Evolutionary conservation across 2,113 vertebrate genomes (phyloP).

Genomic region (Channa maculata): DNA sequence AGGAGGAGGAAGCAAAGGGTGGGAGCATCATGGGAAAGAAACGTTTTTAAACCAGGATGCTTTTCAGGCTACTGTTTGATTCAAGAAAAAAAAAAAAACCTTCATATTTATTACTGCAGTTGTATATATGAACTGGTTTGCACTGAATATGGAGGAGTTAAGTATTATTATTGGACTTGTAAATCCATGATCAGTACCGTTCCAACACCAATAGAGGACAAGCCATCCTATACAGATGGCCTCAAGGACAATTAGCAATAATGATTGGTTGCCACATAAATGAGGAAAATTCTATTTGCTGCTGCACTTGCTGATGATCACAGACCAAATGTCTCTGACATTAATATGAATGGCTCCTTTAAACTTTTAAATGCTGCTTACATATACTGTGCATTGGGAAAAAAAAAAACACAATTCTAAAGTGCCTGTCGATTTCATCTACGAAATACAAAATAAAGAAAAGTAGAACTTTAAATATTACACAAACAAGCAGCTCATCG

Average conservation of each 20-base stretch:
- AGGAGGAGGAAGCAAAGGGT: slow-evolving; percentile 40
- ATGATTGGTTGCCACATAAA: slow-evolving; percentile 82
- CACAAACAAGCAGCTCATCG: slow-evolving; percentile 30
- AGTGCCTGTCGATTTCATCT: background rate
- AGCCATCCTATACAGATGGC: slow-evolving; percentile 81
- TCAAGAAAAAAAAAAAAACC: slow-evolving; percentile 37
- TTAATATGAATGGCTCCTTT: slow-evolving; percentile 67
- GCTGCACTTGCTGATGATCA: slow-evolving; percentile 76
- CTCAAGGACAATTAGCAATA: slow-evolving; percentile 82
- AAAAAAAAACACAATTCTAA: slow-evolving; percentile 7
- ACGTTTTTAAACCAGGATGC: slow-evolving; percentile 58
- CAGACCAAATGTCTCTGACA: slow-evolving; percentile 73
- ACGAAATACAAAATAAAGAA: slow-evolving; percentile 20
- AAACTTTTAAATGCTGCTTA: slow-evolving; percentile 46
- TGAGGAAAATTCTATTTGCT: slow-evolving; percentile 80
- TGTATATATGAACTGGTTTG: slow-evolving; percentile 45
- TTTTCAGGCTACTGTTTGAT: slow-evolving; percentile 63
- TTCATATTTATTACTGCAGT: slow-evolving; percentile 54
- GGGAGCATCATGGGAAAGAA: slow-evolving; percentile 62
- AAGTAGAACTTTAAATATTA: slow-evolving; percentile 30
- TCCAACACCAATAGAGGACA: slow-evolving; percentile 73
- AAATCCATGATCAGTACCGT: slow-evolving; percentile 73
- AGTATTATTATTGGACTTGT: slow-evolving; percentile 76
- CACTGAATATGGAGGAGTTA: slow-evolving; percentile 65
- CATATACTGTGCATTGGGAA: background rate